Evolutionary conservation across 2,888 invertebrate genomes (phyloP), one percentile per base, ranked within the genome.

Genomic region (Tiphia femorata): DNA sequence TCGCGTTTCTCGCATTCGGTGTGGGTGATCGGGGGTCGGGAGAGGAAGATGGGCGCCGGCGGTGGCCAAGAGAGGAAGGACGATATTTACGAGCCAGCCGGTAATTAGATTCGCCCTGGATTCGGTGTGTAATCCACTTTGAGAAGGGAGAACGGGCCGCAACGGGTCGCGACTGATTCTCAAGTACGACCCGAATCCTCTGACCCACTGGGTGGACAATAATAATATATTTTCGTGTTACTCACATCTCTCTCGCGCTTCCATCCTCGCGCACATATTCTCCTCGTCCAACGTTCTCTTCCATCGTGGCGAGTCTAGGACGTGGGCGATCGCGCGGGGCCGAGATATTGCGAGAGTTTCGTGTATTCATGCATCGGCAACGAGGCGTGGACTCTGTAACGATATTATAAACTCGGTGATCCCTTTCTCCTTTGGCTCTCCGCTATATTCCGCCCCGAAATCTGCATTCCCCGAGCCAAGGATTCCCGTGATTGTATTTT

Each of bases 371-470:
- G 57, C 49, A 25, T 49, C 66, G 72, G 72, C 67, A 64, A 62
- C 67, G 61, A 29, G 51, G 52, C 46, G 49, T 27, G 62, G 42
- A 68, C 66, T 70, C 62, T 58, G 58, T 63, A 71, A 72, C 64
- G 64, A 70, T 72, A 68, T 77, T 65, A 65, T 27, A 64, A 76
- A 61, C 73, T 69, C 54, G 68, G 67, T 74, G 74, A 77, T 77
- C 75, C 62, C 58, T 63, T 57, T 41, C 52, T 61, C 61, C 55
- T 43, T 49, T 54, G 46, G 49, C 47, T 41, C 29, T 43, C 20
- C 48, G 29, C 50, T 27, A 29, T 17, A 30, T 29, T 16, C 37
- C 43, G 25, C 21, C 19, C 38, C 17, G 10, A 25, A 12, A 38
- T 42, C 41, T 46, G 48, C 29, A 46, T 42, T n/a, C 16, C 25